These are phyloP conservation scores for Hypselothyrea guttata DNA, from an alignment of 2,888 invertebrate species.

Conservation along the genomic window DNA sequence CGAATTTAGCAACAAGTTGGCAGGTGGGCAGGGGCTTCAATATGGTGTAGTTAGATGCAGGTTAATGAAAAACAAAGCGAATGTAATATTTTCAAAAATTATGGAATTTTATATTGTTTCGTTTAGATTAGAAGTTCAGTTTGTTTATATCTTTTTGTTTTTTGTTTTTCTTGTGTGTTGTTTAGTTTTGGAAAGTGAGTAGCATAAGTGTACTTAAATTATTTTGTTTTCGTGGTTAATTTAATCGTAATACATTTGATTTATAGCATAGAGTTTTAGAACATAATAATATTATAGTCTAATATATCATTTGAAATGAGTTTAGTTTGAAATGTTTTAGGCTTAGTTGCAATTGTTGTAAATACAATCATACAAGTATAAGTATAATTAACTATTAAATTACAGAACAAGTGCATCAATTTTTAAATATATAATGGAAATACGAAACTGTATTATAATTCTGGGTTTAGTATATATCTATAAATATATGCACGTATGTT, in stretches of 20 bases:
- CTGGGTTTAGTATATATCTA: conserved; percentile 17
- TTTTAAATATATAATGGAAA: conserved; percentile 38
- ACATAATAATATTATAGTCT: conserved; percentile 40
- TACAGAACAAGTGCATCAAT: conserved; percentile 57
- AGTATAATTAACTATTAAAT: conserved; percentile 68
- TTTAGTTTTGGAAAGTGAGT: conserved; percentile 59
- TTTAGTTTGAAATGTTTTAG: conserved; percentile 46
- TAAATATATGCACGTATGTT: conserved; percentile 7
- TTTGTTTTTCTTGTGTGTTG: too few relatives aligned
- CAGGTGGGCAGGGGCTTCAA: conserved; percentile 12
- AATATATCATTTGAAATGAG: conserved; percentile 57
- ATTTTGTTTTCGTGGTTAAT: conserved; percentile 50
- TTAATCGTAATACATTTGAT: conserved; percentile 70
- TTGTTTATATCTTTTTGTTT: conserved; percentile 30
- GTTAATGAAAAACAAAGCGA: conserved; percentile 42
- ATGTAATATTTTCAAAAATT: conserved; percentile 65
- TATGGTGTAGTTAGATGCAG: not conserved
- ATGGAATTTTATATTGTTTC: conserved; percentile 65
- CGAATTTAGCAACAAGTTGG: conserved; percentile 47
- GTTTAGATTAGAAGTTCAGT: conserved; percentile 52
- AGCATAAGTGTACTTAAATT: conserved; percentile 55
- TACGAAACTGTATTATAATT: conserved; percentile 15
- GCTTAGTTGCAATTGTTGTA: conserved; percentile 59
- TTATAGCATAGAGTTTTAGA: conserved; percentile 68
- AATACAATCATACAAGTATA: conserved; percentile 72